Evolutionary conservation across 2,797 vertebrate species (phyloP).

Genomic region (Nasua narica): DNA sequence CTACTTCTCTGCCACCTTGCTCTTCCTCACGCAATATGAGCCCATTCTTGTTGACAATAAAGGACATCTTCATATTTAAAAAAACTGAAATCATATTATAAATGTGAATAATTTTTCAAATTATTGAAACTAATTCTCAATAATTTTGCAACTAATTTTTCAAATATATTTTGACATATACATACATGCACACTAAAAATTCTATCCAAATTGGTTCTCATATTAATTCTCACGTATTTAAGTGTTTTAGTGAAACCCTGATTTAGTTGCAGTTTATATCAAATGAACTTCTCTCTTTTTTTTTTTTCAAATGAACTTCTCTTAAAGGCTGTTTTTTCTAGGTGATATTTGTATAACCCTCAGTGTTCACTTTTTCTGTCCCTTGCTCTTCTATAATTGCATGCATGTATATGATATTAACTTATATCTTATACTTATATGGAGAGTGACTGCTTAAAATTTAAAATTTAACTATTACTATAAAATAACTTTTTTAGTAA

Average conservation of each 20-base stretch:
- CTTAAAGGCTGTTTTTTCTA: background rate
- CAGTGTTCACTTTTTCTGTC: background rate
- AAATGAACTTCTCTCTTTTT: accelerated
- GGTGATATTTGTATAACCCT: background rate
- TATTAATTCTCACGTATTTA: background rate
- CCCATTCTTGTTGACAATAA: background rate
- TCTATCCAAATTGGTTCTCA: background rate
- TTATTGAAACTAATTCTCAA: no score
- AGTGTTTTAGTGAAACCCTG: background rate
- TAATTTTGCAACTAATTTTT: background rate
- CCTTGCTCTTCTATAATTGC: background rate
- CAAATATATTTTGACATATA: background rate
- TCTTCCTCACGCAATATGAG: no score
- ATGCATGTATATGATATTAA: background rate
- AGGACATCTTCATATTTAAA: background rate
- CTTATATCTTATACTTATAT: background rate
- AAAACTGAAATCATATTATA: background rate
- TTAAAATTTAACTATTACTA: background rate
- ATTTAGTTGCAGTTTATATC: background rate
- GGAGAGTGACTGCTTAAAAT: background rate
- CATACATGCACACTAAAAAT: background rate
- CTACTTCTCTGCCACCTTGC: no score
- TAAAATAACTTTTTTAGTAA: background rate
- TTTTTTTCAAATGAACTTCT: background rate
- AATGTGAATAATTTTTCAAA: background rate